Evolutionary conservation across 2,113 vertebrate species (phyloP), one percentile per base, ranked within the genome.

Genomic region (Spizaetus ornatus): DNA sequence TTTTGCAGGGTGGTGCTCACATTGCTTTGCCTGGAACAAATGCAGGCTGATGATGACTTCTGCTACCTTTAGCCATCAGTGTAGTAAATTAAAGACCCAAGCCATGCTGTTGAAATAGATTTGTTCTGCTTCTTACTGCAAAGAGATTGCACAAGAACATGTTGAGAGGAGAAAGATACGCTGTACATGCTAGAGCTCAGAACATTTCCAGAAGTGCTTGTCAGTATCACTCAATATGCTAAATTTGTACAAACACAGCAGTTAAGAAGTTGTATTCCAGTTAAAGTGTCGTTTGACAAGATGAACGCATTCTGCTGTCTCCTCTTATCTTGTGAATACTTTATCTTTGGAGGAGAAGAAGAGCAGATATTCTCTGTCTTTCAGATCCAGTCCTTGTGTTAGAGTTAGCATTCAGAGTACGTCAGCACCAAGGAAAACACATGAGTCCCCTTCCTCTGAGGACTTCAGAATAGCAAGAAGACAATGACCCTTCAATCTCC

Each of bases 211-310:
- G 59, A 34, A 34, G 50, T 95, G 67, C 79, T 92, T 92, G 91
- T 77, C 81, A 86, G 73, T 90, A 96, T 90, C 94, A 86, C 88
- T 97, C 90, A 88, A 77, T 92, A 96, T 95, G 88, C 90, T 97
- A 97, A 95, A 96, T 94, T 95, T 95, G 92, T 90, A 97, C 88
- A 86, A 97, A 97, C 89, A 95, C 77, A 94, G 76, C 86, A 93
- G 93, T 91, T 95, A 96, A 95, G 90, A 88, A 95, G 84, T 69
- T 90, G 86, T 94, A 96, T 77, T 96, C 76, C 82, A 82, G 69
- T 93, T 96, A 92, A 95, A 96, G 90, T 87, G 92, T 89, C 9
- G 0, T 92, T 94, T 94, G 94, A 96, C 93, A 96, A 95, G 90
- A 97, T 50, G 90, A 96, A 97, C 7, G 2, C 66, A 66, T 93